Conservation (phyloP, 2,113 vertebrate species). For the Garra rufa region DNA sequence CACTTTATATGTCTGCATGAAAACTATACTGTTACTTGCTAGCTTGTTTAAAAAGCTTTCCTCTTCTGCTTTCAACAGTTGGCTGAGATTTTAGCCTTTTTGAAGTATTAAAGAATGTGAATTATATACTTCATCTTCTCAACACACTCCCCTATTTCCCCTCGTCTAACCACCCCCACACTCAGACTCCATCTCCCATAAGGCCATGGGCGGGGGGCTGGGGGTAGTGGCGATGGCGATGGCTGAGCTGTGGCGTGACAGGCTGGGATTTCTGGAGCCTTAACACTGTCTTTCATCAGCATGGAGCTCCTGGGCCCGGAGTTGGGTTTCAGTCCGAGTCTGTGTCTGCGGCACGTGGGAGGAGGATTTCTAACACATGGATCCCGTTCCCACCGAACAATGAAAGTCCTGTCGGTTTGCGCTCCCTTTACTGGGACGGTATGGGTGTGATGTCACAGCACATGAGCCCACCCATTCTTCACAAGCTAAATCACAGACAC, state of each 20-base stretch:
- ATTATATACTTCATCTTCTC: conserved; percentile 53
- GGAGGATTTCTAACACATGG: conserved; percentile 86
- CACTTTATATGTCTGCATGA: background rate
- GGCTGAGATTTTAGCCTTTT: background rate
- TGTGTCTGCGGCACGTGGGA: conserved; percentile 77
- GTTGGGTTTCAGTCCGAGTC: conserved; percentile 78
- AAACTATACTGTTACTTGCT: background rate
- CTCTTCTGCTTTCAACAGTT: background rate
- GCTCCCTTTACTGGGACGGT: conserved; percentile 54
- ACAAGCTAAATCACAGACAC: conserved; percentile 28
- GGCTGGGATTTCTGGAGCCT: conserved; percentile 70
- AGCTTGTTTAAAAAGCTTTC: background rate
- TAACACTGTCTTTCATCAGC: conserved; percentile 82
- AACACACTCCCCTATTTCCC: conserved; percentile 37
- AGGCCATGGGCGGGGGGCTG: conserved; percentile 52
- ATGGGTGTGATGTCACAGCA: conserved; percentile 75
- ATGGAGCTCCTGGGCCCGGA: conserved; percentile 63
- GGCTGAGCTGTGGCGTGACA: conserved; percentile 62
- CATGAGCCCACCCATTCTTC: conserved; percentile 54
- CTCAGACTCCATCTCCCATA: conserved; percentile 65
- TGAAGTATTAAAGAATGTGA: background rate
- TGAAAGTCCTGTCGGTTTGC: conserved; percentile 77
- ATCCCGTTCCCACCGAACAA: conserved; percentile 78
- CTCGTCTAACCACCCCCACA: conserved; percentile 43
- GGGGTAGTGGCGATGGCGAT: conserved; percentile 54